phyloP scores from a whole-genome alignment of 2,888 invertebrate genomes.

The Ophioninae sp. region DNA sequence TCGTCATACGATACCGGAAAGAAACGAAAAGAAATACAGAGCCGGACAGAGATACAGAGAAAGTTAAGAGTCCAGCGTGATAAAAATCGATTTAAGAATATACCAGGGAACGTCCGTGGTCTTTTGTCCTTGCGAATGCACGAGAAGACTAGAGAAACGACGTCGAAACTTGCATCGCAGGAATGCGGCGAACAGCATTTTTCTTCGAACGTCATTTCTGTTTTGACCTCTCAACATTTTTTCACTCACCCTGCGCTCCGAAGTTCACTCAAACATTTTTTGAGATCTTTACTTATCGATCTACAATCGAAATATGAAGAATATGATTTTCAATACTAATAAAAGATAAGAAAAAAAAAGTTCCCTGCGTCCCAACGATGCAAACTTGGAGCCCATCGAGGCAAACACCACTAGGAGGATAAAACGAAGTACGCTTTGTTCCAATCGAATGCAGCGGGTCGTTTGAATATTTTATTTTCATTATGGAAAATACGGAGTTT shows the following conservation, averaged over 20 bases:
- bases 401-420: too few species aligned
- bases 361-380: not conserved
- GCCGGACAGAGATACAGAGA: not conserved
- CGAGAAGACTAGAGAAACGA: not conserved
- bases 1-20: slow-evolving; percentile 29
- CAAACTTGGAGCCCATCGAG: too few species aligned
- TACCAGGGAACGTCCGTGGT: slow-evolving; percentile 32
- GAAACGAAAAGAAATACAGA: not conserved
- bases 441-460: too few species aligned
- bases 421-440: too few species aligned
- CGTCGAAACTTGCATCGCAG: not conserved
- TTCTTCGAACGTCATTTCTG: not conserved
- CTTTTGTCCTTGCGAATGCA: not conserved
- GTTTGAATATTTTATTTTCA: too few species aligned
- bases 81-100: not conserved
- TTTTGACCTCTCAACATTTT: not conserved
- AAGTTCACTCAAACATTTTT: not conserved
- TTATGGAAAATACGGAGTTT: too few species aligned
- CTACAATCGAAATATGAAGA: not conserved
- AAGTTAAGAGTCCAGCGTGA: not conserved
- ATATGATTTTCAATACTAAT: not conserved
- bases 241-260: not conserved
- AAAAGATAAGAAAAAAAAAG: not conserved
- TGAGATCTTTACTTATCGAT: not conserved
- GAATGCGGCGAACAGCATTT: not conserved